Conservation (phyloP, 2,888 invertebrate genomes). For the Heliconius cydno region DNA sequence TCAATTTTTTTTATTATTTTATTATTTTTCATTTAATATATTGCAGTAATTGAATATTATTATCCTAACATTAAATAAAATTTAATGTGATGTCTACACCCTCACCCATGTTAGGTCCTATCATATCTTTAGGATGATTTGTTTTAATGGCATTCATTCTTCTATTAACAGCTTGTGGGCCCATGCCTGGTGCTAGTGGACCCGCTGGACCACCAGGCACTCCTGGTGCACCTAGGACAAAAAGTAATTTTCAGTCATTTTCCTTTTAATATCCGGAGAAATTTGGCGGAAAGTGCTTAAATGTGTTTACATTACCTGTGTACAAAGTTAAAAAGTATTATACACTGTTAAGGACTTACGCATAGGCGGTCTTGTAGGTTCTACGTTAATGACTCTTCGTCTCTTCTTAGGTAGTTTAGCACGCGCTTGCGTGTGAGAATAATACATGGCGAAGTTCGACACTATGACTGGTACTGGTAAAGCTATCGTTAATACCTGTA, state of each 20-base stretch:
- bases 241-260: neutral
- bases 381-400: slow-evolving; percentile 97
- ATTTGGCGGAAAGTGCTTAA: too few relatives aligned
- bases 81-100: slow-evolving; percentile 35
- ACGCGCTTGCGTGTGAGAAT: slow-evolving; percentile 97
- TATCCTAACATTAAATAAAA: neutral
- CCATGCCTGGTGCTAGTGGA: slow-evolving; percentile 78
- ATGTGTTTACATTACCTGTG: too few relatives aligned
- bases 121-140: slow-evolving; percentile 92
- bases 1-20: neutral
- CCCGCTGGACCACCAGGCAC: slow-evolving; percentile 71
- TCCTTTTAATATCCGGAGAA: too few relatives aligned
- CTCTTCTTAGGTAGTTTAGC: slow-evolving; percentile 99
- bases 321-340: neutral
- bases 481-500: slow-evolving; percentile 93
- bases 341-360: slow-evolving; percentile 61
- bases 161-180: slow-evolving; percentile 85
- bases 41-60: neutral
- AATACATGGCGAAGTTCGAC: slow-evolving; percentile 99
- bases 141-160: slow-evolving; percentile 95
- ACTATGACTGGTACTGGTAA: slow-evolving; percentile 99
- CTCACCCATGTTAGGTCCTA: slow-evolving; percentile 92
- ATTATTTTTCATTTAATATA: neutral
- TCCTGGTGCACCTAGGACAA: slow-evolving; percentile 63
- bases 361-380: slow-evolving; percentile 90